Base-by-base conservation (phyloP, 1,140 invertebrate species). In the Coenobita brevimanus region DNA sequence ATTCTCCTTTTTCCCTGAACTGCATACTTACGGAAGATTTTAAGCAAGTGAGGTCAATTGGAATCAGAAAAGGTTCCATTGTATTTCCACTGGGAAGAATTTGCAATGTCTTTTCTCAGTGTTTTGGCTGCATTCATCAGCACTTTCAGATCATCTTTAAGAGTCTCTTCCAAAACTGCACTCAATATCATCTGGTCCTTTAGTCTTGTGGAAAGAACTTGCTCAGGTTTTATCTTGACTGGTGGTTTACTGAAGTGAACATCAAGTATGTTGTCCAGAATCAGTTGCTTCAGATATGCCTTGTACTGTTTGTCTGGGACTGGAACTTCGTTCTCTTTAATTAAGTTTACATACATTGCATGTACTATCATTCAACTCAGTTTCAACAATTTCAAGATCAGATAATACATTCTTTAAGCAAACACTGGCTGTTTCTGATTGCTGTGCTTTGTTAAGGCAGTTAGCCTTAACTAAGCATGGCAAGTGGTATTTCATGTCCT, bases 101-200 rank as follows among this genome's bases (percentile, higher is more conserved):
- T 80, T 57, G 50, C 50, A 2, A 80, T 80, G 8, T 80, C 78
- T 24, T n/a, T 78, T 80, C 78, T 80, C 54, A 62, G 54, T 62
- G 60, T 80, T 33, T 80, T 80, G 30, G 78, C 50, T 2, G 75
- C 43, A 50, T 27, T 79, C 75, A 79, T 24, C 0, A 79, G 75
- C n/a, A 79, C 43, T 80, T 57, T 80, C 78, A 80, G n/a, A 80
- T 80, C 78, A 6, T 24, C 24, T 30, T 33, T 80, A 24, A 57
- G 78, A 60, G 54, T 30, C 1, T 80, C 50, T 80, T 8, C 15
- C 13, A 33, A 27, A 13, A 80, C 46, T 33, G 78, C 78, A 80
- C 78, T 60, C 13, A 30, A 43, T 33, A 80, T 15, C 78, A 80
- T n/a, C 6, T n/a, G 27, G 3, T 80, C 46, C 33, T 80, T 80